A percentile compares a stretch with the other conserved stretches of the same genome.
These are phyloP conservation scores for Montipora sp. DNA, from an alignment of 64 coral and sea anemone genomes.

Conservation along the genomic window DNA sequence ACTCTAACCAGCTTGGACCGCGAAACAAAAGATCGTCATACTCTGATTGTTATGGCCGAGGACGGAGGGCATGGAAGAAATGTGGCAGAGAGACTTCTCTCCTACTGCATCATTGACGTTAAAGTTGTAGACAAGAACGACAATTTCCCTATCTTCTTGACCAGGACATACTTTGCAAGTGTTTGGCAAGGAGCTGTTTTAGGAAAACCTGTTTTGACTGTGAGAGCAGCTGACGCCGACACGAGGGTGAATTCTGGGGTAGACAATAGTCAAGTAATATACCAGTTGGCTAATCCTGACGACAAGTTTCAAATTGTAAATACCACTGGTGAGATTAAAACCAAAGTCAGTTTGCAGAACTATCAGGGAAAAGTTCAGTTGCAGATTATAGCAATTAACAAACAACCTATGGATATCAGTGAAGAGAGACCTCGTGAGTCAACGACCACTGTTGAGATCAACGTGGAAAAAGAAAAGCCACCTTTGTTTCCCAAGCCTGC, in stretches of 20 bases:
- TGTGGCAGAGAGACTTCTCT: slow-evolving; percentile 54
- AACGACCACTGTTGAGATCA: slow-evolving; percentile 59
- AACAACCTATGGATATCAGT: background rate
- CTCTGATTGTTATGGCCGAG: slow-evolving; percentile 55
- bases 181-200: slow-evolving; percentile 2
- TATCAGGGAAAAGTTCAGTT: slow-evolving; percentile 16
- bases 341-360: background rate
- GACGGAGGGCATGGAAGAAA: slow-evolving; percentile 68
- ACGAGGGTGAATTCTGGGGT: background rate
- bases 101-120: slow-evolving; percentile 58
- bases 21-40: slow-evolving; percentile 31
- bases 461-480: slow-evolving; percentile 30
- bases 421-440: background rate
- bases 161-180: slow-evolving; percentile 54
- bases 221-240: slow-evolving; percentile 45
- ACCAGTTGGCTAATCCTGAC: slow-evolving; percentile 26
- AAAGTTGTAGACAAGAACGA: slow-evolving; percentile 75
- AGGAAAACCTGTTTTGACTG: slow-evolving; percentile 17
- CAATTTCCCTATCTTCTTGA: slow-evolving; percentile 69
- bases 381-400: slow-evolving; percentile 35
- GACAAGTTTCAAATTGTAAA: slow-evolving; percentile 50
- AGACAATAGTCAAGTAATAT: slow-evolving; percentile 10
- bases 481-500: background rate
- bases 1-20: slow-evolving; percentile 66
- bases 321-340: slow-evolving; percentile 8